phyloP scores from a whole-genome alignment of 2,797 vertebrate species.

The Malacoctenus gilli region DNA sequence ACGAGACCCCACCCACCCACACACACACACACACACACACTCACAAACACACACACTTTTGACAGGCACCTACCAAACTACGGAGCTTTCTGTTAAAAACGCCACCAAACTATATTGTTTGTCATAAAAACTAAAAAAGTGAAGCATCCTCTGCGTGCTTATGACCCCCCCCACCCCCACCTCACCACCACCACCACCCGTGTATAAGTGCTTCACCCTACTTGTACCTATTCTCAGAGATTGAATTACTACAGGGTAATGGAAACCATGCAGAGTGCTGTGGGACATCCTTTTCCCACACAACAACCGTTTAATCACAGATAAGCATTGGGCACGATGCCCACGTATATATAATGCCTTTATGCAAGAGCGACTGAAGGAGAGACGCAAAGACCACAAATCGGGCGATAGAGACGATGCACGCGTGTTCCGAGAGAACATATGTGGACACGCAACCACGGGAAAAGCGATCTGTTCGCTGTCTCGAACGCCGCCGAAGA shows the following conservation, averaged over 20 bases:
- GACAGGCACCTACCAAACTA: not conserved
- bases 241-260: constrained; percentile 74
- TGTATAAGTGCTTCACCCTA: constrained; percentile 64
- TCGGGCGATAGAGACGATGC: constrained; percentile 16
- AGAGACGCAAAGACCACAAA: constrained; percentile 38
- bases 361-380: constrained; percentile 50
- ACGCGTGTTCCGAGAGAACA: not conserved
- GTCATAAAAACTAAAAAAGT: constrained; percentile 26
- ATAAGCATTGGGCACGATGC: constrained; percentile 59
- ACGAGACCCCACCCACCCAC: no score
- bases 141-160: constrained; percentile 38
- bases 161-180: constrained; percentile 29
- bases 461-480: not conserved
- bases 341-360: constrained; percentile 55
- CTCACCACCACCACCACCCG: constrained; percentile 30
- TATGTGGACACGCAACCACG: not conserved
- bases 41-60: not conserved
- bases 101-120: constrained; percentile 16
- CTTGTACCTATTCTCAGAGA: constrained; percentile 62
- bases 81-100: no score
- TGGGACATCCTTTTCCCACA: constrained; percentile 78
- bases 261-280: constrained; percentile 78
- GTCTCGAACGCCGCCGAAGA: constrained; percentile 25
- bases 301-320: constrained; percentile 81
- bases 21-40: no score